A percentile compares a stretch with the other conserved stretches of the same genome.
These are phyloP conservation scores for Synchiropus splendidus DNA, from an alignment of 2,113 vertebrate genomes.

Conservation along the genomic window DNA sequence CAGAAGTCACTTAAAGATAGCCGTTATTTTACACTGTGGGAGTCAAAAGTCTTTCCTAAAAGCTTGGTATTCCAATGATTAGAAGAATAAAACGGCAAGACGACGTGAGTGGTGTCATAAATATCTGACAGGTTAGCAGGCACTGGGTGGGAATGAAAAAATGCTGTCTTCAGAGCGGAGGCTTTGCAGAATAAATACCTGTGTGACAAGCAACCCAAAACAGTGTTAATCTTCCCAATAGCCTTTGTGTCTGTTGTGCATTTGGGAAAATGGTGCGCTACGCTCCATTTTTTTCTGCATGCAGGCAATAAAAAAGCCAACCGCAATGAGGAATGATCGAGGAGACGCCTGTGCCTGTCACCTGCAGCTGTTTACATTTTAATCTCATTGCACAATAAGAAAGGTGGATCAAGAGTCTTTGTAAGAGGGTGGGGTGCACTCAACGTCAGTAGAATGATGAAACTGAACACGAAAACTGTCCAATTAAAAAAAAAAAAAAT, in stretches of 20 bases:
- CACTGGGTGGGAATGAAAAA: slow-evolving; percentile 33
- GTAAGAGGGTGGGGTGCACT: slow-evolving; percentile 38
- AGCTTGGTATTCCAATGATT: background rate
- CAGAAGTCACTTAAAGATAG: no score
- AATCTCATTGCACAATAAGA: slow-evolving; percentile 61
- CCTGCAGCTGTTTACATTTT: slow-evolving; percentile 56
- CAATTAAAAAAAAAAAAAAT: no score
- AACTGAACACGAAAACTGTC: background rate
- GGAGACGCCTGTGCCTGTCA: slow-evolving; percentile 31
- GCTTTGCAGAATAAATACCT: slow-evolving; percentile 63
- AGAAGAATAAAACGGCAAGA: slow-evolving; percentile 7
- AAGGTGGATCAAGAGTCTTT: slow-evolving; percentile 40
- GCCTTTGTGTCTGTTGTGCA: slow-evolving; percentile 52
- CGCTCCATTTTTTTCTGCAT: slow-evolving; percentile 55
- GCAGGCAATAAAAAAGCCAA: slow-evolving; percentile 44
- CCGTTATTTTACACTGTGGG: no score
- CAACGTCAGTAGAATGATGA: slow-evolving; percentile 24
- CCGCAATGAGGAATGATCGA: slow-evolving; percentile 60
- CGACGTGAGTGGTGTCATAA: slow-evolving; percentile 11
- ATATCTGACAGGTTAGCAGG: slow-evolving; percentile 32
- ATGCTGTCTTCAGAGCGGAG: slow-evolving; percentile 31
- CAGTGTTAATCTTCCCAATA: slow-evolving; percentile 61
- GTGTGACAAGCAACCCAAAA: slow-evolving; percentile 59
- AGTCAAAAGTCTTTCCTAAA: no score
- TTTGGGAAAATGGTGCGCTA: slow-evolving; percentile 58